Evolutionary conservation across 2,888 invertebrate genomes (phyloP).

Genomic region (Peribatodes rhomboidaria): DNA sequence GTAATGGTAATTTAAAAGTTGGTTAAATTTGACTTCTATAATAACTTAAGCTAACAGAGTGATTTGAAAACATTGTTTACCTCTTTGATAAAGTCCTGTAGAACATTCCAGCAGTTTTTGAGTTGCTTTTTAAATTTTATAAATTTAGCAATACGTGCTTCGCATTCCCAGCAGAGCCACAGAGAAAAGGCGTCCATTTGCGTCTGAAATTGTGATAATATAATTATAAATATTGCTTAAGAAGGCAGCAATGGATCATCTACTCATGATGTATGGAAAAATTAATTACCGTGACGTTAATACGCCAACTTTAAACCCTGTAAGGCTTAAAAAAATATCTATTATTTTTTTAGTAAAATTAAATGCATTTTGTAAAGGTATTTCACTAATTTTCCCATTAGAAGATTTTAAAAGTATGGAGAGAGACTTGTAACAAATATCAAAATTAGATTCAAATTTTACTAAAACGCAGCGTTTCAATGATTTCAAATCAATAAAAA

Average conservation of each 20-base stretch:
- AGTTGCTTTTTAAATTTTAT: conserved; percentile 65
- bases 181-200: conserved; percentile 38
- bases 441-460: neutral
- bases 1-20: too few species aligned
- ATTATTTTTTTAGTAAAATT: neutral
- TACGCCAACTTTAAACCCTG: too few species aligned
- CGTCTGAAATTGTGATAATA: neutral
- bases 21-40: neutral
- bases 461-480: neutral
- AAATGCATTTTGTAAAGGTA: too few species aligned
- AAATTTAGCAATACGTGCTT: conserved; percentile 58
- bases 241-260: neutral
- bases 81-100: conserved; percentile 54
- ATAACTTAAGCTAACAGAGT: neutral
- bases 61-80: conserved; percentile 51
- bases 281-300: too few species aligned
- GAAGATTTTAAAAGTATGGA: neutral
- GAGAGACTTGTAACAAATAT: neutral
- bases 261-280: too few species aligned
- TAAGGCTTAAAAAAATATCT: too few species aligned
- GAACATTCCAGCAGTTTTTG: conserved; percentile 53
- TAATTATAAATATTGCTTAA: neutral
- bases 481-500: neutral
- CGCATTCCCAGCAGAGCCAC: conserved; percentile 73
- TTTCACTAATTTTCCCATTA: neutral